These are phyloP conservation scores for Loripinus fragilis DNA, from an alignment of 2,888 invertebrate genomes.

Conservation along the genomic window DNA sequence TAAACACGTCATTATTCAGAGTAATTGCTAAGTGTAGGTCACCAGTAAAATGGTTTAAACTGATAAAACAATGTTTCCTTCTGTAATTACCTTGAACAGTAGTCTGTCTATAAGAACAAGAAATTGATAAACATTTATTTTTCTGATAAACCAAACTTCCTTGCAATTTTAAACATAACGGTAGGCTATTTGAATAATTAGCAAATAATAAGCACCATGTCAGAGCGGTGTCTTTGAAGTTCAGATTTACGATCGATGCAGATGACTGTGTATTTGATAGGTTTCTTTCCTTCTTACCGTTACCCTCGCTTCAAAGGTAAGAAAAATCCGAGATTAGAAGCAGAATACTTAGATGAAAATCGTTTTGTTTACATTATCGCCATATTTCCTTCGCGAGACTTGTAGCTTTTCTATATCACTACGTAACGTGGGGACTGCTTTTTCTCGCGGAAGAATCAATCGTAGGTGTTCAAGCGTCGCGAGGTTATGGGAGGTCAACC, in stretches of 20 bases:
- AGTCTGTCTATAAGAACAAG: constrained; percentile 6
- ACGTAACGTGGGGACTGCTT: constrained; percentile 74
- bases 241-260: constrained; percentile 60
- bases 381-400: constrained; percentile 62
- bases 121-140: constrained; percentile 56
- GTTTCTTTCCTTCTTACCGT: constrained; percentile 63
- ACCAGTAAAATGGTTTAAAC: not conserved
- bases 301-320: constrained; percentile 54
- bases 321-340: constrained; percentile 37
- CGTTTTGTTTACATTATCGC: constrained; percentile 72
- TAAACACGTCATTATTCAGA: constrained; percentile 57
- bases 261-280: constrained; percentile 53
- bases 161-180: constrained; percentile 36
- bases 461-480: constrained; percentile 68
- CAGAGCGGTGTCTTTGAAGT: constrained; percentile 68
- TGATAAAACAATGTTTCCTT: constrained; percentile 16
- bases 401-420: constrained; percentile 64
- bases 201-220: constrained; percentile 68
- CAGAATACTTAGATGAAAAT: constrained; percentile 59
- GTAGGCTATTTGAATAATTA: constrained; percentile 73
- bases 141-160: constrained; percentile 47
- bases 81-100: constrained; percentile 6
- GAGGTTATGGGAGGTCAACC: constrained; percentile 73
- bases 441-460: constrained; percentile 73
- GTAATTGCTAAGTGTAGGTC: not conserved